phyloP scores from a whole-genome alignment of 2,888 invertebrate genomes.

The Hipparchia sbordonii region DNA sequence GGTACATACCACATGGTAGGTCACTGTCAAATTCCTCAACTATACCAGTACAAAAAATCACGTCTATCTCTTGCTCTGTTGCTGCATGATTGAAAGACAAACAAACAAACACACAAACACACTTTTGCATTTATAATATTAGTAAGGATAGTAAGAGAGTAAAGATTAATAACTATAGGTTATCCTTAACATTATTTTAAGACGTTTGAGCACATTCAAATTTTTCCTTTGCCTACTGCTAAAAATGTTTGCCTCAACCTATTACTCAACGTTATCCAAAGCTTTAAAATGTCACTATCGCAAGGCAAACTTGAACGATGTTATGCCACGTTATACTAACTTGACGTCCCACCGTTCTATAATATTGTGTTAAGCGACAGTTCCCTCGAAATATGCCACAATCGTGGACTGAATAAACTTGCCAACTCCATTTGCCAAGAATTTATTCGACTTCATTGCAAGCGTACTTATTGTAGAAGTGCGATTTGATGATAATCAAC shows the following conservation, averaged over 20 bases:
- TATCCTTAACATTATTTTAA: background rate
- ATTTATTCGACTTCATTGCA: conserved; percentile 50
- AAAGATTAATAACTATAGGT: background rate
- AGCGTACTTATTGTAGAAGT: background rate
- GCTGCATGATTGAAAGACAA: too few species aligned
- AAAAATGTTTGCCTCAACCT: background rate
- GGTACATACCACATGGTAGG: too few species aligned
- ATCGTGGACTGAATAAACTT: conserved; percentile 69
- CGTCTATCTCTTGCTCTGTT: too few species aligned
- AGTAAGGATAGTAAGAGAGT: too few species aligned
- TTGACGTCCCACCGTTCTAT: conserved; percentile 67
- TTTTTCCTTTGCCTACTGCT: background rate
- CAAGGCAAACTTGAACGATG: conserved; percentile 60
- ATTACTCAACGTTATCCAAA: background rate
- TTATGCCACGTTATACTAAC: conserved; percentile 58
- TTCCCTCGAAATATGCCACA: conserved; percentile 68
- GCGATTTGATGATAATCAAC: background rate
- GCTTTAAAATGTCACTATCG: conserved; percentile 53
- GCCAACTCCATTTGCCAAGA: conserved; percentile 53
- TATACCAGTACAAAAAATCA: too few species aligned
- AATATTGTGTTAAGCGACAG: conserved; percentile 72
- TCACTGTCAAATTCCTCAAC: too few species aligned
- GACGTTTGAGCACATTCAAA: too few species aligned
- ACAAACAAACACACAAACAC: too few species aligned
- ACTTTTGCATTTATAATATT: too few species aligned